Percentiles rank a stretch among this genome's conserved stretches.
These are phyloP conservation scores for Rhinogobio ventralis DNA, from an alignment of 2,797 vertebrate genomes.

Conservation along the genomic window DNA sequence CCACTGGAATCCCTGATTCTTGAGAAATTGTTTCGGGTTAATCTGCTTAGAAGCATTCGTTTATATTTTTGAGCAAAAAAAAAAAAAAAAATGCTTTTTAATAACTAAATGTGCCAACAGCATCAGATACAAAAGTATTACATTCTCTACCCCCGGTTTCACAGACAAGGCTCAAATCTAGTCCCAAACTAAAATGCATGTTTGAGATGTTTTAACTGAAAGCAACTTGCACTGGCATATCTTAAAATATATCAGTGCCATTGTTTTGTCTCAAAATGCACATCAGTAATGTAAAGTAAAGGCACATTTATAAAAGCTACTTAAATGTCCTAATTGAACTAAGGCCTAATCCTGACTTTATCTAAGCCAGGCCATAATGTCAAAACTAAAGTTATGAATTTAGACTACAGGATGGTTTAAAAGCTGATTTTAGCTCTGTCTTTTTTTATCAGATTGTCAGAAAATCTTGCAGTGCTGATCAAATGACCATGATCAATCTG, in stretches of 20 bases:
- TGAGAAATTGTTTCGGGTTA: neutral
- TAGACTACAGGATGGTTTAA: neutral
- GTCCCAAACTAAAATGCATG: too few species aligned
- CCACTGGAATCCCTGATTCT: neutral
- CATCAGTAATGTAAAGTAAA: too few species aligned
- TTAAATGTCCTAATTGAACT: too few species aligned
- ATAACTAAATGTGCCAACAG: neutral
- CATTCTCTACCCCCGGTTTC: neutral
- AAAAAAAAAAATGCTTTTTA: too few species aligned
- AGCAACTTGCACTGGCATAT: too few species aligned
- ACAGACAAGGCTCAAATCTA: too few species aligned
- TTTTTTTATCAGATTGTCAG: neutral
- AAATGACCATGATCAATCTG: neutral
- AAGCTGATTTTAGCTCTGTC: neutral
- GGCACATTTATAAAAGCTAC: too few species aligned
- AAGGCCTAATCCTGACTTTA: too few species aligned
- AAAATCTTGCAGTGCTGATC: neutral
- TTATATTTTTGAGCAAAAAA: neutral
- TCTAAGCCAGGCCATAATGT: too few species aligned
- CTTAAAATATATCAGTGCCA: too few species aligned
- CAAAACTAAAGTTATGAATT: neutral
- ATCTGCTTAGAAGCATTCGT: neutral
- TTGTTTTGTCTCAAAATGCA: too few species aligned
- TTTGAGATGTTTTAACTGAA: too few species aligned
- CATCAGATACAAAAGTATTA: neutral